Evolutionary conservation across 2,888 invertebrate species (phyloP).

Genomic region (Thera britannica): DNA sequence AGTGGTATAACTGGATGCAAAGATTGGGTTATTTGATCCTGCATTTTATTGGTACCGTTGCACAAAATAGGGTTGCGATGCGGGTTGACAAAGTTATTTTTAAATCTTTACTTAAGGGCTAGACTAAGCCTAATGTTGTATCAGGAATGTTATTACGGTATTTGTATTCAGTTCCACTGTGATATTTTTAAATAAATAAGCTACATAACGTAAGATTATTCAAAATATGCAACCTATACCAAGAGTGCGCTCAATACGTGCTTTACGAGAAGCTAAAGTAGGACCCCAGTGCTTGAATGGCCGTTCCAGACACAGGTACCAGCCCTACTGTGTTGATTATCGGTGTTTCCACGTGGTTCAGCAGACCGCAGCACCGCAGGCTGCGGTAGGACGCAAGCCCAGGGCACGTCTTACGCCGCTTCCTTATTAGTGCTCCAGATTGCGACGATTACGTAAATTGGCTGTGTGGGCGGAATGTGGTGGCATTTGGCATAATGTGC

Average conservation of each 20-base stretch:
- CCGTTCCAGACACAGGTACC: slow-evolving; percentile 6
- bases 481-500: slow-evolving; percentile 30
- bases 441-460: slow-evolving; percentile 47
- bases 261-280: neutral
- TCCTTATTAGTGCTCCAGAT: slow-evolving; percentile 67
- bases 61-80: slow-evolving; percentile 20
- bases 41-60: slow-evolving; percentile 33
- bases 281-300: neutral
- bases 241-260: neutral
- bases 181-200: too few species aligned
- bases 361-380: slow-evolving; percentile 42
- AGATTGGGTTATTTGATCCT: slow-evolving; percentile 30
- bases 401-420: slow-evolving; percentile 52
- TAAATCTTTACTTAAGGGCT: neutral
- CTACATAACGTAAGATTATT: too few species aligned
- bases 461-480: slow-evolving; percentile 36
- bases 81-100: slow-evolving; percentile 6
- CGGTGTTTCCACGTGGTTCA: slow-evolving; percentile 37
- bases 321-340: slow-evolving; percentile 21
- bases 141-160: too few species aligned
- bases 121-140: too few species aligned
- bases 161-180: too few species aligned
- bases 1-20: slow-evolving; percentile 31
- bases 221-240: too few species aligned
- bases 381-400: slow-evolving; percentile 43